Evolutionary conservation across 2,113 vertebrate genomes (phyloP).

Genomic region (Anser brachyrhynchus): DNA sequence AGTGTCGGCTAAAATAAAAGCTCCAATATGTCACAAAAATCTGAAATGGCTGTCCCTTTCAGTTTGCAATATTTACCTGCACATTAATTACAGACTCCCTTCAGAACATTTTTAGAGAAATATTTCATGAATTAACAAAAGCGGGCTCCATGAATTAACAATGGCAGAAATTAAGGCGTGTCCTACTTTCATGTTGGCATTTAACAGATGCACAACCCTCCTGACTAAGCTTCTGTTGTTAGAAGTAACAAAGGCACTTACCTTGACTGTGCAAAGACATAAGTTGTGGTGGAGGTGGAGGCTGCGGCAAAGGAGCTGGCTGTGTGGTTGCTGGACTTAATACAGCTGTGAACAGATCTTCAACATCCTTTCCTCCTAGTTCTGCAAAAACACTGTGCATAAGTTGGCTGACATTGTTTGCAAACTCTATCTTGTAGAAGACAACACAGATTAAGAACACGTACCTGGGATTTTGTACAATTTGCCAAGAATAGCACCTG

Average conservation of each 20-base stretch:
- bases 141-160: background rate
- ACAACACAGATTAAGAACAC: slow-evolving; percentile 5
- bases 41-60: background rate
- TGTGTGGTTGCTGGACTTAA: slow-evolving; percentile 87
- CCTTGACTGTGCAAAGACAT: slow-evolving; percentile 83
- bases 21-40: background rate
- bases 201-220: background rate
- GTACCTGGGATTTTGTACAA: slow-evolving; percentile 98
- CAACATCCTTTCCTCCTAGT: slow-evolving; percentile 95
- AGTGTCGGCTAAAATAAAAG: background rate
- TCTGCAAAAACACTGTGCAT: slow-evolving; percentile 72
- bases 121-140: background rate
- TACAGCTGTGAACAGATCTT: slow-evolving; percentile 95
- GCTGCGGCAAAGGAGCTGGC: slow-evolving; percentile 82
- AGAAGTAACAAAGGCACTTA: slow-evolving; percentile 51
- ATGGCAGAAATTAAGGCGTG: background rate
- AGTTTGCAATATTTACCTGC: background rate
- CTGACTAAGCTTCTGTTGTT: background rate
- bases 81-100: background rate
- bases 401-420: background rate
- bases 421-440: background rate
- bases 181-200: background rate
- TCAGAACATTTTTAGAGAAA: background rate
- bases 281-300: slow-evolving; percentile 78
- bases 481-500: slow-evolving; percentile 94